Conservation (phyloP, 2,113 vertebrate genomes). For the Leptosomus discolor region DNA sequence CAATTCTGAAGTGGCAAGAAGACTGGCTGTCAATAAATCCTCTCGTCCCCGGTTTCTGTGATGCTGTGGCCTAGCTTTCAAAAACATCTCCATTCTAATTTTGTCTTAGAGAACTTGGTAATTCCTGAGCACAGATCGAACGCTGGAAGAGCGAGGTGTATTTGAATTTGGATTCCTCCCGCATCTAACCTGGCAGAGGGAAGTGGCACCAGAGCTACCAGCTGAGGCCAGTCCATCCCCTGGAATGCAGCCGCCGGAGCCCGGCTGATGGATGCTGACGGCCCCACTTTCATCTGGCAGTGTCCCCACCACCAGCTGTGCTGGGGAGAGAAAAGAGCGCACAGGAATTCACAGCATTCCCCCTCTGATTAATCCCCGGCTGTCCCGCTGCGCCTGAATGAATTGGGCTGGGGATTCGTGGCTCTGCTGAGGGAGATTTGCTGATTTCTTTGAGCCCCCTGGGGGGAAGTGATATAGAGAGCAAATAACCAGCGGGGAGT, state of each 20-base stretch:
- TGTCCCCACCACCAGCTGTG: slow-evolving; percentile 65
- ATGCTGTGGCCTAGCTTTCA: not conserved
- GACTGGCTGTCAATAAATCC: not conserved
- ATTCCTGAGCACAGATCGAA: not conserved
- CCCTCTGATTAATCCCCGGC: slow-evolving; percentile 67
- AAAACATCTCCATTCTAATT: not conserved
- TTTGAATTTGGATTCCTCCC: not conserved
- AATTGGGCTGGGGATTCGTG: slow-evolving; percentile 28
- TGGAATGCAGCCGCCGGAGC: slow-evolving; percentile 63
- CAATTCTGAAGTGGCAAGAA: not conserved
- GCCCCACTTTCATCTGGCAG: slow-evolving; percentile 41
- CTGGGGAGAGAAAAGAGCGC: slow-evolving; percentile 40
- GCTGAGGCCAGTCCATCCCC: slow-evolving; percentile 52
- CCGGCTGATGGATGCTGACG: slow-evolving; percentile 66
- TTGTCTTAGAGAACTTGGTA: not conserved
- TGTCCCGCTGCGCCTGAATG: slow-evolving; percentile 63
- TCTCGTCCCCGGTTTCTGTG: not conserved
- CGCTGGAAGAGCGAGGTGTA: not conserved
- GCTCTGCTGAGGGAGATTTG: slow-evolving; percentile 57
- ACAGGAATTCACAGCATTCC: slow-evolving; percentile 75
- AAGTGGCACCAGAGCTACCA: not conserved
- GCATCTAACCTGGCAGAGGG: not conserved
- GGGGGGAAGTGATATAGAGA: slow-evolving; percentile 55
- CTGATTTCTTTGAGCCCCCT: slow-evolving; percentile 41
- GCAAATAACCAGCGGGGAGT: slow-evolving; percentile 33